phyloP scores from a whole-genome alignment of 1,140 invertebrate species.

The Lasioglossum albipes region DNA sequence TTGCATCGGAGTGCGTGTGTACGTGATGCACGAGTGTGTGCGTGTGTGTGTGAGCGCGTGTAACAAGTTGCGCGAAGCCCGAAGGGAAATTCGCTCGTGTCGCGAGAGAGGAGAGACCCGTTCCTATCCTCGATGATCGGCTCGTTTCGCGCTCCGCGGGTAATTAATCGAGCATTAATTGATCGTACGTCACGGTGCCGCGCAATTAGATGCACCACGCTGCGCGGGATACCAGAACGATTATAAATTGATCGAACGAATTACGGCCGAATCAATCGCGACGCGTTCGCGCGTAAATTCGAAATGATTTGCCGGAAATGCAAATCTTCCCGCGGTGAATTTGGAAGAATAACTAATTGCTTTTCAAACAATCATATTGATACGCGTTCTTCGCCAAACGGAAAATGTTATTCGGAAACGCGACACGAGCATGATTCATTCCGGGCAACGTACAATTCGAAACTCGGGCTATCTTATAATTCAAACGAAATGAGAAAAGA shows the following conservation, averaged over 20 bases:
- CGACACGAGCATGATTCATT: constrained; percentile 31
- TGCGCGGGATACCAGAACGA: constrained; percentile 12
- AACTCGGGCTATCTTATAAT: constrained; percentile 57
- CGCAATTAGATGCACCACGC: constrained; percentile 38
- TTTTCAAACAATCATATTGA: too few relatives aligned
- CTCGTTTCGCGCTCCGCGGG: constrained; percentile 39
- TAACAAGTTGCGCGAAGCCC: constrained; percentile 51
- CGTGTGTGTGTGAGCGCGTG: constrained; percentile 5
- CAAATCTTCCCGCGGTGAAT: not conserved
- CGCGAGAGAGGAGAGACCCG: constrained; percentile 24
- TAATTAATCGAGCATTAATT: constrained; percentile 54
- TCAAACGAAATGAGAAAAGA: constrained; percentile 31
- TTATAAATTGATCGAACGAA: constrained; percentile 10
- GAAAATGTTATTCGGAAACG: not conserved
- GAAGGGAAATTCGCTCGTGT: constrained; percentile 58
- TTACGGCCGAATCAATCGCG: constrained; percentile 2
- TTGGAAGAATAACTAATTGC: not conserved
- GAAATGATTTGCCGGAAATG: not conserved
- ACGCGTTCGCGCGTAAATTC: not conserved
- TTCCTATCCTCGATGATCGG: constrained; percentile 36
- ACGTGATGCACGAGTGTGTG: not conserved
- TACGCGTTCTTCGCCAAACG: too few relatives aligned
- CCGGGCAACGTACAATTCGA: constrained; percentile 22
- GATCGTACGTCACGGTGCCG: constrained; percentile 31
- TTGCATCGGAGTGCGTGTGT: not conserved